Evolutionary conservation across 2,797 vertebrate species (phyloP).

Genomic region (Agapornis canus): DNA sequence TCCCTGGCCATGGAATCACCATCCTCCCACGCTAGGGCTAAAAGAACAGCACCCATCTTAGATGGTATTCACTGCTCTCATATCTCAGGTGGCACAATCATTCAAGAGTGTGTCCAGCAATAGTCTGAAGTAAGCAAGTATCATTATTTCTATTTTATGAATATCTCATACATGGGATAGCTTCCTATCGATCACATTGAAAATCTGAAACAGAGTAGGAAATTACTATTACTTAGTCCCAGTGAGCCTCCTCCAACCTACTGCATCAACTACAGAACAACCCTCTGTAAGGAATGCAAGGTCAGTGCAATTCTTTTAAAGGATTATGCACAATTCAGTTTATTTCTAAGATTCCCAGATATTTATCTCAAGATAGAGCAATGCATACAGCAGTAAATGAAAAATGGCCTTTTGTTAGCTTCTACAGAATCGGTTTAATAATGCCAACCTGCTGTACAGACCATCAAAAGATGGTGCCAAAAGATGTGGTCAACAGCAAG

Average conservation of each 20-base stretch:
- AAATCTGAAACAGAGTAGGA: neutral
- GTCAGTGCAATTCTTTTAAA: neutral
- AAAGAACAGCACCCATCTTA: neutral
- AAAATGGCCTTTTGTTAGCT: neutral
- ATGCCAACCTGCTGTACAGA: neutral
- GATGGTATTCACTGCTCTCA: neutral
- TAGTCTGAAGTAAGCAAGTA: neutral
- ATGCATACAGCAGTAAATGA: neutral
- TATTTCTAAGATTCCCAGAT: neutral
- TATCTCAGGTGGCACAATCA: neutral
- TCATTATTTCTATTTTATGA: neutral
- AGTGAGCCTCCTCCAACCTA: neutral
- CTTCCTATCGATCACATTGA: neutral
- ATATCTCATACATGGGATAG: neutral
- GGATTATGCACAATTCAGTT: neutral
- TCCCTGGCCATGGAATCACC: neutral
- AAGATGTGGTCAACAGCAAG: neutral
- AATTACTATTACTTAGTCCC: neutral
- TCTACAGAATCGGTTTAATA: neutral
- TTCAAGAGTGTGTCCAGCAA: neutral
- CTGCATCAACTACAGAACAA: neutral
- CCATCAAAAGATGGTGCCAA: neutral
- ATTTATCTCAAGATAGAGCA: neutral
- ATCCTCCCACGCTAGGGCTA: neutral
- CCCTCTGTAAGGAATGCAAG: neutral